Percentiles rank a stretch among this genome's conserved stretches.
These are phyloP conservation scores for Mellivora capensis DNA, from an alignment of 2,113 vertebrate genomes.

Conservation along the genomic window DNA sequence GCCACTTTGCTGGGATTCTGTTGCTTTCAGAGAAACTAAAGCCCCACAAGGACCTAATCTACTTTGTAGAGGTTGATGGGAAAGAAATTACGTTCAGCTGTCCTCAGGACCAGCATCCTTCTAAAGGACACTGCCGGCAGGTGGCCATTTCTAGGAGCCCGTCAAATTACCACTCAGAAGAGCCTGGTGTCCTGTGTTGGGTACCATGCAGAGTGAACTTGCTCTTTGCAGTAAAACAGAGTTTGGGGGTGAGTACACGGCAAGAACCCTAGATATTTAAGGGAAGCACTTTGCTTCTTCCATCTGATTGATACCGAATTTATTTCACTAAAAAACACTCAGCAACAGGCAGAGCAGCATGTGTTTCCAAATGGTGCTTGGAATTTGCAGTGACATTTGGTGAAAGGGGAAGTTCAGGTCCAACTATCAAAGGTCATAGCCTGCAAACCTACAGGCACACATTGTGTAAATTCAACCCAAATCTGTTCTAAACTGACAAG, in stretches of 20 bases:
- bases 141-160: background rate
- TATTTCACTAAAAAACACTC: slow-evolving; percentile 51
- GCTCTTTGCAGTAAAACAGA: background rate
- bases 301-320: slow-evolving; percentile 6
- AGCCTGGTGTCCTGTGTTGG: background rate
- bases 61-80: background rate
- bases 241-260: background rate
- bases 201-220: background rate
- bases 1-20: background rate
- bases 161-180: background rate
- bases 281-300: background rate
- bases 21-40: slow-evolving; percentile 19
- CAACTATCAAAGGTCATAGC: slow-evolving; percentile 16
- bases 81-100: background rate
- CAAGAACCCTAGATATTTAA: slow-evolving; percentile 22
- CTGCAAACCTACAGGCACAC: background rate
- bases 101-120: background rate
- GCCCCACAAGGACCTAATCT: background rate
- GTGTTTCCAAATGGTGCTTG: slow-evolving; percentile 59
- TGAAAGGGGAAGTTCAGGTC: slow-evolving; percentile 64
- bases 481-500: background rate
- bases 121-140: slow-evolving; percentile 14
- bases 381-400: slow-evolving; percentile 59
- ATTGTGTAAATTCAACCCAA: slow-evolving; percentile 3
- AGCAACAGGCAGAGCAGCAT: background rate